Conservation (phyloP, 2,888 invertebrate genomes). For the Eupsilia transversa region DNA sequence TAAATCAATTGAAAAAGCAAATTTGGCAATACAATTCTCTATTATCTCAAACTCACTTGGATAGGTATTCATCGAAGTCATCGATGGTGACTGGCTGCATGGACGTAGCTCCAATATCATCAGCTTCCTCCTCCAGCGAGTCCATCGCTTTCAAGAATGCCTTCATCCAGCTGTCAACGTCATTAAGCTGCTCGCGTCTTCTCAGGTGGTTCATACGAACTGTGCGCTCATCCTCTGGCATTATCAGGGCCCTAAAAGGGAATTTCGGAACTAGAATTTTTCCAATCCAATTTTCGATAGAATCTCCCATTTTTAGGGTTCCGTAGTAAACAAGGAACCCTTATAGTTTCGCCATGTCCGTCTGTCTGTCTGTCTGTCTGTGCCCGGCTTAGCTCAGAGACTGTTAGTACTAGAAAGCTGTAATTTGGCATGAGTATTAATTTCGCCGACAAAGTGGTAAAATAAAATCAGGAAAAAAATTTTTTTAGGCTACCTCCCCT, state of each 20-base stretch:
- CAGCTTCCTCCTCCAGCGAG: constrained; percentile 94
- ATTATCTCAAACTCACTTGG: constrained; percentile 92
- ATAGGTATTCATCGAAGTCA: constrained; percentile 96
- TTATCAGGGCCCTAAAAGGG: constrained; percentile 93
- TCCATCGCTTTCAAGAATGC: constrained; percentile 97
- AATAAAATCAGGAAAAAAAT: too few relatives aligned
- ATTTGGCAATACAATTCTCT: neutral
- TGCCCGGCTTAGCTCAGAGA: too few relatives aligned
- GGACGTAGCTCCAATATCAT: constrained; percentile 95
- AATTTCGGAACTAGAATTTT: neutral
- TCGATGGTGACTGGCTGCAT: constrained; percentile 98
- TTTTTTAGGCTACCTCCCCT: too few relatives aligned
- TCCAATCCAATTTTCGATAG: neutral
- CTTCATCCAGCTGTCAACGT: constrained; percentile 97
- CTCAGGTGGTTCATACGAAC: constrained; percentile 96
- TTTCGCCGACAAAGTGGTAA: too few relatives aligned
- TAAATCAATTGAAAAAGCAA: neutral
- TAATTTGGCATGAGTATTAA: too few relatives aligned
- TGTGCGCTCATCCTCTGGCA: constrained; percentile 97
- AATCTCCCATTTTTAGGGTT: neutral
- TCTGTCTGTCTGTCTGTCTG: too few relatives aligned
- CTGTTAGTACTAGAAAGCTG: too few relatives aligned
- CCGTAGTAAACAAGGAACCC: too few relatives aligned
- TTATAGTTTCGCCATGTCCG: too few relatives aligned
- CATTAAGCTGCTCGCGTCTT: constrained; percentile 94